Conservation (phyloP, 2,797 vertebrate species). For the Avahi laniger region DNA sequence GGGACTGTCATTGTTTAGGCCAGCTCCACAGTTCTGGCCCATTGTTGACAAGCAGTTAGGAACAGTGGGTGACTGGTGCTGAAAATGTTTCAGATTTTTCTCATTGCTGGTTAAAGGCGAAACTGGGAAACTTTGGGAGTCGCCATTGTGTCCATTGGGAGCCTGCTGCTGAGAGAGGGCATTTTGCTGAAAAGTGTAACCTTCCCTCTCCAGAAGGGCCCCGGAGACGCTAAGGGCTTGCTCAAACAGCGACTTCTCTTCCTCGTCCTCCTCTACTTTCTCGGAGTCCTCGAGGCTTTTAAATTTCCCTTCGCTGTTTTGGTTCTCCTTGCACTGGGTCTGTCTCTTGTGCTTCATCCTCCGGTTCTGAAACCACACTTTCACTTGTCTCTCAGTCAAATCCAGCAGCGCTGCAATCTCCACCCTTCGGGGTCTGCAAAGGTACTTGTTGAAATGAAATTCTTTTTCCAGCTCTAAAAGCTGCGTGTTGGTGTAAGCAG, state of each 20-base stretch:
- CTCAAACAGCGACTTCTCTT: conserved; percentile 91
- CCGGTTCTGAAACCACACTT: conserved; percentile 99
- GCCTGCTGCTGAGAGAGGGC: conserved; percentile 91
- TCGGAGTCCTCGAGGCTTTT: conserved; percentile 90
- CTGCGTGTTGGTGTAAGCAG: conserved; percentile 97
- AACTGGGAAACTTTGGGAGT: conserved; percentile 92
- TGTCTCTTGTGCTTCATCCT: conserved; percentile 99
- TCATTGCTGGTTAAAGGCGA: conserved; percentile 97
- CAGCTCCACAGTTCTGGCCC: conserved; percentile 96
- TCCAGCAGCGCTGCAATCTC: conserved; percentile 96
- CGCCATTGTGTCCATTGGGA: conserved; percentile 93
- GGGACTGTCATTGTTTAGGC: conserved; percentile 94
- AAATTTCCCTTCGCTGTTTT: conserved; percentile 91
- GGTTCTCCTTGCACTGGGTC: conserved; percentile 96
- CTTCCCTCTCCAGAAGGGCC: conserved; percentile 92
- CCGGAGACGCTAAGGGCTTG: conserved; percentile 89
- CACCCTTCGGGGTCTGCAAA: conserved; percentile 95
- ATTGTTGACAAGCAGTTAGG: conserved; percentile 94
- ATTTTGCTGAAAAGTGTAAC: conserved; percentile 93
- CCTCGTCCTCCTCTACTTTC: conserved; percentile 87
- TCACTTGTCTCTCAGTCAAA: conserved; percentile 97
- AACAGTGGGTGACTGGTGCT: conserved; percentile 94
- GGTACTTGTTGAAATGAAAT: conserved; percentile 99
- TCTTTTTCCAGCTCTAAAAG: conserved; percentile 98
- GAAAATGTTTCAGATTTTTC: conserved; percentile 99